Evolutionary conservation across 2,888 invertebrate species (phyloP).

Genomic region (Parnassius glacialis): DNA sequence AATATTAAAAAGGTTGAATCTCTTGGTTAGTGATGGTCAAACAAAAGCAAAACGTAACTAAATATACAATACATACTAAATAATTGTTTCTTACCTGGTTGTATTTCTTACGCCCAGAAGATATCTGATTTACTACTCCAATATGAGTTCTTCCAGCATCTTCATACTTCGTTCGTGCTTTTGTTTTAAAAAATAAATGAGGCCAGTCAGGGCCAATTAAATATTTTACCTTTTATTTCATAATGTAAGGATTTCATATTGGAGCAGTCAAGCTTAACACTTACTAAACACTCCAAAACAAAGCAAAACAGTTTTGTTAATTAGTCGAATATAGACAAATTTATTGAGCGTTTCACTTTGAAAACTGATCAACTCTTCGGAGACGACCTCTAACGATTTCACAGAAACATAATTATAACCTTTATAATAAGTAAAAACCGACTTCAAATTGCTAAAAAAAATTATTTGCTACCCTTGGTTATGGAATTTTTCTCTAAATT

Average conservation of each 20-base stretch:
- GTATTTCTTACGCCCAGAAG: neutral
- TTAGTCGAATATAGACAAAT: neutral
- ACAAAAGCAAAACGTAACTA: slow-evolving; percentile 4
- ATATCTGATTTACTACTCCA: slow-evolving; percentile 10
- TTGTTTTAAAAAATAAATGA: neutral
- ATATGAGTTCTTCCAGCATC: slow-evolving; percentile 6
- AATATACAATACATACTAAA: neutral
- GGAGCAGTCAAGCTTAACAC: slow-evolving; percentile 14
- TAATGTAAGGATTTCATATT: slow-evolving; percentile 11
- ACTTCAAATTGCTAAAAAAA: no score
- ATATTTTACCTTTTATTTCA: neutral
- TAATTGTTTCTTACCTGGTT: slow-evolving; percentile 13
- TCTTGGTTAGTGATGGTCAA: neutral
- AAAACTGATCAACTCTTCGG: no score
- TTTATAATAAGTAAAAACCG: no score
- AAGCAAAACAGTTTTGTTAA: slow-evolving; percentile 12
- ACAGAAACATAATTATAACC: no score
- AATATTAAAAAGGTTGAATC: no score
- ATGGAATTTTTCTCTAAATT: no score
- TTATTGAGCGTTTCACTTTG: no score
- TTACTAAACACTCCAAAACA: slow-evolving; percentile 22
- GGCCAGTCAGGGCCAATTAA: no score
- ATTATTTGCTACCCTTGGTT: no score
- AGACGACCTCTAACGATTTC: no score
- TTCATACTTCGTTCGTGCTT: neutral